Base-by-base conservation (phyloP, 2,797 vertebrate species). In the Pantherophis alleghaniensis region DNA sequence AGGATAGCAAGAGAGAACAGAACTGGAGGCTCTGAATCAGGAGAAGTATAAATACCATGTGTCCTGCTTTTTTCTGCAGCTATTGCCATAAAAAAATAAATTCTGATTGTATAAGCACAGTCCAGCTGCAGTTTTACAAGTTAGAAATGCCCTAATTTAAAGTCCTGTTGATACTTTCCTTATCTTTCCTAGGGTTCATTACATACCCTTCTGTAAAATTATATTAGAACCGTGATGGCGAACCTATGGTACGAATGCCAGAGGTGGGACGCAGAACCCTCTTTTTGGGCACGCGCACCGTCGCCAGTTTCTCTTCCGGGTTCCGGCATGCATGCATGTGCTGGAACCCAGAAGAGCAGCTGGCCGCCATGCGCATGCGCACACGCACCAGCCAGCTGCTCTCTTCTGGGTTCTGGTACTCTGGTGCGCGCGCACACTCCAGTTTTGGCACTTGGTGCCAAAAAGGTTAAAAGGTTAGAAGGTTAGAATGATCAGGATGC, bases 1-100 rank as follows among this genome's bases (percentile, higher is more conserved):
- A 94, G 69, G 32, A 57, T 86, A 93, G 86, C 91, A 94, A 95
- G 79, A 92, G 7, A 94, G 95, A 94, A 95, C 86, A 95, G 95
- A 96, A 94, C 79, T 79, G 47, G 37, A 94, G 90, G 91, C 86
- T 59, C 53, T 91, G 69, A 90, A 89, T 94, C 61, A 94, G 66
- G 3, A 90, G 61, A 94, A 95, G 24, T 91, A 94, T 92, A 94
- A 91, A 93, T 93, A 92, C 37, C 91, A 42, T 90, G 93, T 92
- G 66, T 0, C 69, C 93, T 87, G 37, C 11, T 95, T 92, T 91
- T 93, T 57, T 56, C 90, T 94, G 93, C 59, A 91, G 26, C 66
- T 59, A 63, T 26, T 91, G 37, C 37, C 69, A 83, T 24, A 93
- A 86, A 90, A 94, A 94, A 79, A 88, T 66, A 94, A 92, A 18